Conservation (phyloP, 2,797 vertebrate genomes). For the Monodelphis domestica region DNA sequence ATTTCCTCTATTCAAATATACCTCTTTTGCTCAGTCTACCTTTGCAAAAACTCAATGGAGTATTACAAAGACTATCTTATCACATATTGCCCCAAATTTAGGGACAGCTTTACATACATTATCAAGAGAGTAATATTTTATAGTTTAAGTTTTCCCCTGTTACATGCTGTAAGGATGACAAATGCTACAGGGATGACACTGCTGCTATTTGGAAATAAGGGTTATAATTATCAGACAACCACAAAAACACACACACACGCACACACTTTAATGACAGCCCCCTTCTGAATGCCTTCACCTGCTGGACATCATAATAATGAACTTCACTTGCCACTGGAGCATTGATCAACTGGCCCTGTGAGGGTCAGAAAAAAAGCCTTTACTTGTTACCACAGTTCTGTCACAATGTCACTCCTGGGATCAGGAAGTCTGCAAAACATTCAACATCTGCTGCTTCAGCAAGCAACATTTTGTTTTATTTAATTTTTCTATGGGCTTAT, state of each 20-base stretch:
- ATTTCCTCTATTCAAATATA: background rate
- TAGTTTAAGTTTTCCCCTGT: constrained; percentile 25
- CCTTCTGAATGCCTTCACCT: constrained; percentile 66
- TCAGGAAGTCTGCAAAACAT: constrained; percentile 66
- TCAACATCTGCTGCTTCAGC: constrained; percentile 76
- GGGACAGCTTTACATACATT: background rate
- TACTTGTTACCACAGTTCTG: constrained; percentile 48
- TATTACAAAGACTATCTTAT: constrained; percentile 39
- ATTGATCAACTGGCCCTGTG: constrained; percentile 65
- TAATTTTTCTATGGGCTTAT: constrained; percentile 72
- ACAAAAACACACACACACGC: too few relatives aligned
- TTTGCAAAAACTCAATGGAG: background rate
- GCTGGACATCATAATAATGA: constrained; percentile 53
- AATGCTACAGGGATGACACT: constrained; percentile 13
- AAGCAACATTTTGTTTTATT: constrained; percentile 69
- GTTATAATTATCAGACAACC: constrained; percentile 70
- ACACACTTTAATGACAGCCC: constrained; percentile 37
- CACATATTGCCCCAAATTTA: constrained; percentile 34
- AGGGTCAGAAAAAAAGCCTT: constrained; percentile 64
- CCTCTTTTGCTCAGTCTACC: background rate
- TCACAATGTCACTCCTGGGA: constrained; percentile 55
- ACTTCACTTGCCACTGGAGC: constrained; percentile 55
- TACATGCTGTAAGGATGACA: constrained; percentile 31
- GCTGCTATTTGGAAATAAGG: constrained; percentile 23
- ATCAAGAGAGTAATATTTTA: constrained; percentile 28